These are phyloP conservation scores for Ditula angustiorana DNA, from an alignment of 2,888 invertebrate genomes.

Conservation along the genomic window DNA sequence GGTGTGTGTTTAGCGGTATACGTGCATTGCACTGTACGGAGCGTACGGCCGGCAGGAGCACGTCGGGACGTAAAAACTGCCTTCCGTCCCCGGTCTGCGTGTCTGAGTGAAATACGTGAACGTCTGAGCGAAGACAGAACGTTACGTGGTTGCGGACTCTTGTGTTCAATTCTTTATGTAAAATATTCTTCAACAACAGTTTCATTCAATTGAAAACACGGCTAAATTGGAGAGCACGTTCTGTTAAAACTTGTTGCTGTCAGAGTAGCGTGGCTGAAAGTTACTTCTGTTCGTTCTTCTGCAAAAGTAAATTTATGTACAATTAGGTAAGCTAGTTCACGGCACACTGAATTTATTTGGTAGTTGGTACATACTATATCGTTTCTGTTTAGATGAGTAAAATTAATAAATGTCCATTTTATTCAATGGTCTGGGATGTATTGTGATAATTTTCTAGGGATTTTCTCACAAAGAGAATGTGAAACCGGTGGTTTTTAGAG, in stretches of 20 bases:
- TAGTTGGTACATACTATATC: background rate
- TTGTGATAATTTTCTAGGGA: too few species aligned
- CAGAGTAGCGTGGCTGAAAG: conserved; percentile 11
- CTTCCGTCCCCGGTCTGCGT: conserved; percentile 58
- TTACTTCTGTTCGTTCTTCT: conserved; percentile 1
- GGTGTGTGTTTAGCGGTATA: background rate
- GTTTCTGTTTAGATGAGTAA: background rate
- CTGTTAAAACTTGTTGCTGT: background rate
- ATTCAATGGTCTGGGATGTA: too few species aligned
- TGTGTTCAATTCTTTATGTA: conserved; percentile 23
- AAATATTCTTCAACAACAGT: conserved; percentile 21
- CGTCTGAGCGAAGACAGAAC: conserved; percentile 27
- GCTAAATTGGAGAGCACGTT: conserved; percentile 8
- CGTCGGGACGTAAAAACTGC: conserved; percentile 65
- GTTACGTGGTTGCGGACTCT: conserved; percentile 16
- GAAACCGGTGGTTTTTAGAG: too few species aligned
- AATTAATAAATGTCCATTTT: background rate
- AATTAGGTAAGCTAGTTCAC: background rate
- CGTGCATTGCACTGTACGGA: background rate
- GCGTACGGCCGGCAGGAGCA: conserved; percentile 42
- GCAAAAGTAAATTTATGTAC: too few species aligned
- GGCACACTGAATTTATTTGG: background rate
- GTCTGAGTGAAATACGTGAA: conserved; percentile 35
- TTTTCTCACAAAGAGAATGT: too few species aligned
- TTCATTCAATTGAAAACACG: conserved; percentile 15